Percentiles rank a stretch among this genome's conserved stretches.
These are phyloP conservation scores for Sminthopsis crassicaudata DNA, from an alignment of 2,113 vertebrate species.

Conservation along the genomic window DNA sequence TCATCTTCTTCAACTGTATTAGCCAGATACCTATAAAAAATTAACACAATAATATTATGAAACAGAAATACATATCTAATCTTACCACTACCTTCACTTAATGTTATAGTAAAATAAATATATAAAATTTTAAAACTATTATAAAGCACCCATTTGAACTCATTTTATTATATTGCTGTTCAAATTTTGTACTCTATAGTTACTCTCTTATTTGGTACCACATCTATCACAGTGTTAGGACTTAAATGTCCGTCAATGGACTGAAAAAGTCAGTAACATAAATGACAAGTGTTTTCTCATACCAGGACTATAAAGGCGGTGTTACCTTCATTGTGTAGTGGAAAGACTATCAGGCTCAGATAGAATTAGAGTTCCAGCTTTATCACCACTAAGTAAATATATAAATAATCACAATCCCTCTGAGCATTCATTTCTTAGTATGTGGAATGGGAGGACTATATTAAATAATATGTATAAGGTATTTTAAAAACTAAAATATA, in stretches of 20 bases:
- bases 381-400: neutral
- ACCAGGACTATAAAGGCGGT: neutral
- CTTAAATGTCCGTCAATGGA: conserved; percentile 19
- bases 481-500: neutral
- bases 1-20: conserved; percentile 99
- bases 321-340: neutral
- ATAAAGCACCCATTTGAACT: conserved; percentile 40
- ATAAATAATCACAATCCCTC: neutral
- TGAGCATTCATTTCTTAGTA: neutral
- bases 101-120: neutral
- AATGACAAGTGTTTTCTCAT: neutral
- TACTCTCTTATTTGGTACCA: conserved; percentile 25
- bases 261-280: conserved; percentile 19
- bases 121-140: conserved; percentile 40
- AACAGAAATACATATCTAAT: conserved; percentile 18
- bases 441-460: neutral
- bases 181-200: conserved; percentile 37
- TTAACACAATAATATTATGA: conserved; percentile 30
- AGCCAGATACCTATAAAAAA: conserved; percentile 91
- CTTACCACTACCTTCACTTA: conserved; percentile 36
- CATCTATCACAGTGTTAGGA: neutral
- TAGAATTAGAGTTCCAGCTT: neutral
- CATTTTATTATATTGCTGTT: conserved; percentile 21
- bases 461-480: neutral
- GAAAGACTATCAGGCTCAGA: neutral